Evolutionary conservation across 2,888 invertebrate species (phyloP), one percentile per base, ranked within the genome.

Genomic region (Boloria selene): DNA sequence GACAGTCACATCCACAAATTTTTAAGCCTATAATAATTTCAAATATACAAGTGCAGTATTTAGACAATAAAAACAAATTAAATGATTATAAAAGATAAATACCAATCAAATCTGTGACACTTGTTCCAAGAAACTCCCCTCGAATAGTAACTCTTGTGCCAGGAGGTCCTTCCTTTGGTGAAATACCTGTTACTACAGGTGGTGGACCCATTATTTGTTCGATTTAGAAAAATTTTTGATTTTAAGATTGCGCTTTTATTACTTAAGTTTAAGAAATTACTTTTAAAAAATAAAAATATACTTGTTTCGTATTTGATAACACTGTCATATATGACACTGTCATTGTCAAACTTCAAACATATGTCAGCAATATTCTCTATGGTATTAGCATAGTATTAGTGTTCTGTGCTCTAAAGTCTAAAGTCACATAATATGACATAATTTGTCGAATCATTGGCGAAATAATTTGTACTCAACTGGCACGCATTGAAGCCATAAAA

Each of bases 81-180:
- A 10, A 38, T 10, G 10, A 38, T 10, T 38, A 7, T 10, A 52
- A 26, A 49, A 44, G 13, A 44, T 53, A 67, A 74, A 73, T 93
- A 96, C 98, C 97, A 77, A 96, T 94, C 31, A 99, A 90, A 92
- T 99, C 99, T 71, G 94, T 95, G 4, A 95, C 95, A 76, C 95
- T 96, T 47, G 92, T 93, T 22, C 99, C 99, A 54, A 99, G 93
- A 92, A 98, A 96, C 93, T 99, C 99, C 68, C 99, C 98, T 74
- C 99, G 94, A 79, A 99, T 97, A 22, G 96, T 98, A 0, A 99
- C 96, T 76, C 97, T 94, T 0, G 99, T 99, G 10, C 99, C 99
- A 13, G 99, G 99, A 51, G 98, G 98, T 0, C 99, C 99, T 91
- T 99, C 99, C 80, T 98, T 99, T 0, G 99, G 99, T 4, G 99